Base-by-base conservation (phyloP, 2,797 vertebrate genomes). In the Sebastes nivosus region DNA sequence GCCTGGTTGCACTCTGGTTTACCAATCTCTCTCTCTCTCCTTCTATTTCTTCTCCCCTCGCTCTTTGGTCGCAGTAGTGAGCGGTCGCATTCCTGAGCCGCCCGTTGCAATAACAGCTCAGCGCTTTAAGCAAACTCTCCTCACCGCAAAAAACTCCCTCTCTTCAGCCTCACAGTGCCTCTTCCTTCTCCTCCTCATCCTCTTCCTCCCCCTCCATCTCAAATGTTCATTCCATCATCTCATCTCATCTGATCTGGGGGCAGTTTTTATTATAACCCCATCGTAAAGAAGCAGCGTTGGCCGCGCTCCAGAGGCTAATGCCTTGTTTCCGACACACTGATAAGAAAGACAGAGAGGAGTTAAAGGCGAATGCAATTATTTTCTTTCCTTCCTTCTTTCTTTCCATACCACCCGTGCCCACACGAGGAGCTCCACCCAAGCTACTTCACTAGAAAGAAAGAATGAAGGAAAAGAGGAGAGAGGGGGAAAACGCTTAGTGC, bases 41-140 rank as follows among this genome's bases (percentile, higher is more conserved):
- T 57, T 79, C 58, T 65, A 54, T 75, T 58, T 66, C 71, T 58
- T 76, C 81, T 70, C 72, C 64, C 24, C 69, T 83, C 42, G 20
- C 72, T 89, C 88, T 85, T 71, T 85, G 89, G 92, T 93, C 36
- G n/a, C 46, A 76, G 83, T 29, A 86, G 86, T 86, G 85, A 87
- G 85, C 34, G 78, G 87, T 88, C 67, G 77, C 92, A 95, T 95
- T 95, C 92, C 93, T 88, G 75, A 81, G 88, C 90, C 86, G 77
- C 92, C 92, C 87, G 75, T 93, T 94, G 92, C 90, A 95, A 95
- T 95, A 95, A 95, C 93, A 94, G 89, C 91, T 90, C 90, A 87
- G 92, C 82, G 87, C 92, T 95, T 94, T 92, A 94, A 94, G 94
- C 87, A 94, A 95, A 95, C 93, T 94, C 85, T 86, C 73, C 86